Conservation (phyloP, 2,888 invertebrate genomes). For the Hedychridium roseum region DNA sequence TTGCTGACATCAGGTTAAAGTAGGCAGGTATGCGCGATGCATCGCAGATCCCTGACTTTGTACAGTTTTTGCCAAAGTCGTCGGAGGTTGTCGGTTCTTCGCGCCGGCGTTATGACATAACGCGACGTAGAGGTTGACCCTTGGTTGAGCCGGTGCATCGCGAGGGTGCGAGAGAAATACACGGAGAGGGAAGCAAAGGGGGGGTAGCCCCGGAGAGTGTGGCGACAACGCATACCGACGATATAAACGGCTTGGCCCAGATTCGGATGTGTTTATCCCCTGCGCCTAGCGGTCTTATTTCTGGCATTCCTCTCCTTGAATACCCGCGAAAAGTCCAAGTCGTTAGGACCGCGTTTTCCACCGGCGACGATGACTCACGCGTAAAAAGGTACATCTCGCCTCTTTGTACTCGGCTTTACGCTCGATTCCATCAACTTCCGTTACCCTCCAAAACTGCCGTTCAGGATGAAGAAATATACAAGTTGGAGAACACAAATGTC, state of each 20-base stretch:
- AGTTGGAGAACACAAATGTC: too few species aligned
- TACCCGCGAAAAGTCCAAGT: slow-evolving; percentile 30
- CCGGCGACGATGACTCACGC: slow-evolving; percentile 12
- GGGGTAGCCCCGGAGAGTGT: slow-evolving; percentile 5
- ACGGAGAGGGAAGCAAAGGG: too few species aligned
- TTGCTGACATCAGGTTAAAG: too few species aligned
- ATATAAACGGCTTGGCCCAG: slow-evolving; percentile 50
- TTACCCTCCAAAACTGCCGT: too few species aligned
- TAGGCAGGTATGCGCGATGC: too few species aligned
- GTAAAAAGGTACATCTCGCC: slow-evolving; percentile 14
- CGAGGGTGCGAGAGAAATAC: background rate
- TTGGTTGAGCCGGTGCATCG: background rate
- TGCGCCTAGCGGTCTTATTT: slow-evolving; percentile 43
- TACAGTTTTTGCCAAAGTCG: too few species aligned
- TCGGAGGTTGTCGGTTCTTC: too few species aligned
- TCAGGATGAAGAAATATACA: too few species aligned
- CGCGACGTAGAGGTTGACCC: too few species aligned
- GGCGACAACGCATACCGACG: slow-evolving; percentile 42
- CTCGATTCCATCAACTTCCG: too few species aligned
- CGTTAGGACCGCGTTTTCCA: slow-evolving; percentile 2
- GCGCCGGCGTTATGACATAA: too few species aligned
- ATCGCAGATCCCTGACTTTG: too few species aligned
- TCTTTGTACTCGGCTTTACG: slow-evolving; percentile 10
- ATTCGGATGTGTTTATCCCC: slow-evolving; percentile 44
- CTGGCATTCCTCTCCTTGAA: slow-evolving; percentile 43